Evolutionary conservation across 2,113 vertebrate genomes (phyloP), one percentile per base, ranked within the genome.

Genomic region (Cephalopholis sonnerati): DNA sequence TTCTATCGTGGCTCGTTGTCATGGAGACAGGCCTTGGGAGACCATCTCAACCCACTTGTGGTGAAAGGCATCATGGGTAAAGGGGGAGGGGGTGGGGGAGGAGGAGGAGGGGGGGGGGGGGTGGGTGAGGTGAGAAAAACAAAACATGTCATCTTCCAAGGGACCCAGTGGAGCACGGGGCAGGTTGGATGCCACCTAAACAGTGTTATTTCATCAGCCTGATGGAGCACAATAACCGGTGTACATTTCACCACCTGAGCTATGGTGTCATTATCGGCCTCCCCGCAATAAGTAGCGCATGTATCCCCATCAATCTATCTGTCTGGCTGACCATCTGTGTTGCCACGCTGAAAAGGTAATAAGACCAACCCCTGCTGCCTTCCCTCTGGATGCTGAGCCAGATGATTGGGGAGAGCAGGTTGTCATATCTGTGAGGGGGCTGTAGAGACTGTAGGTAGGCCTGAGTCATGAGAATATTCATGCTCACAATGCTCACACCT

Each of bases 241-340:
- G 89, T 92, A 41, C 74, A 80, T 94, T 92, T 90, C 92, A 87
- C 90, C 91, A 93, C 91, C 93, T 92, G 91, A 90, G 92, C 91
- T 92, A 25, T 29, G 84, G 80, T 88, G 85, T 93, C 92, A 92
- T 93, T 93, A 93, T 89, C 81, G 65, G 82, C 85, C 72, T 69
- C 81, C 74, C 73, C 2, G 46, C 82, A 87, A 89, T 91, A 89
- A 89, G 89, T 84, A 87, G 84, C 88, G 54, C 83, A 63, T 74
- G 83, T 66, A 87, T 82, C 87, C 80, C 87, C 90, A 92, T 92
- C 92, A 91, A 88, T 94, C 92, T 88, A 62, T 79, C 84, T 88
- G 87, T 90, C 86, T 80, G 92, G 80, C 36, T 92, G 88, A 89
- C 92, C 91, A 90, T 93, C 93, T 92, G 92, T 92, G 91, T 89